These are phyloP conservation scores for Halcyon malimbica DNA, from an alignment of 2,113 vertebrate genomes.

Conservation along the genomic window DNA sequence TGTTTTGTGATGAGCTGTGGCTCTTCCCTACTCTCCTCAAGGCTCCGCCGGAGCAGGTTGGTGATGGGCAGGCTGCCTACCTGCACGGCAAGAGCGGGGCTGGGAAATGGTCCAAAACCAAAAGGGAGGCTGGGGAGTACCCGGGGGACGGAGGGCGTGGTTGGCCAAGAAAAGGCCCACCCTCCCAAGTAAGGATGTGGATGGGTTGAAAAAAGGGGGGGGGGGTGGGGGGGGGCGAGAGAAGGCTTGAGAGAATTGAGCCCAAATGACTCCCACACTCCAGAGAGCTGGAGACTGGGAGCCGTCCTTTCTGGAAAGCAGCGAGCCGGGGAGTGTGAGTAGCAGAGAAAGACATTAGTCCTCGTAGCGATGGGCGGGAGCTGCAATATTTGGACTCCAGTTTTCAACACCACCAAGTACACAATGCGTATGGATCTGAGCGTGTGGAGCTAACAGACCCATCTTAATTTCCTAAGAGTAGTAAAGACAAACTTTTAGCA, in stretches of 20 bases:
- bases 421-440: background rate
- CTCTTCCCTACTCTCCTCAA: background rate
- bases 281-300: constrained; percentile 1
- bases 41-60: background rate
- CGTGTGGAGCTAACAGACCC: background rate
- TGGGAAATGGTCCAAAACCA: constrained; percentile 20
- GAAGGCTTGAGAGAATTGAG: constrained; percentile 56
- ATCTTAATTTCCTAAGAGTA: background rate
- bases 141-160: constrained; percentile 29
- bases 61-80: constrained; percentile 6
- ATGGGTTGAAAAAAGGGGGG: constrained; percentile 28
- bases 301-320: constrained; percentile 8
- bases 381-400: background rate
- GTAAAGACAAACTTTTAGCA: background rate
- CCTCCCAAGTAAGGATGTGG: background rate
- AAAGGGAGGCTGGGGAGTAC: background rate
- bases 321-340: background rate
- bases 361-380: background rate
- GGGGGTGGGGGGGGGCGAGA: constrained; percentile 11
- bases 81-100: background rate
- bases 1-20: background rate
- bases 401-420: background rate
- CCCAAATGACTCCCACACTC: constrained; percentile 50
- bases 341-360: constrained; percentile 22
- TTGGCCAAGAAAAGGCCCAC: constrained; percentile 53